Base-by-base conservation (phyloP, 1,140 invertebrate species). In the Lucilia sericata region DNA sequence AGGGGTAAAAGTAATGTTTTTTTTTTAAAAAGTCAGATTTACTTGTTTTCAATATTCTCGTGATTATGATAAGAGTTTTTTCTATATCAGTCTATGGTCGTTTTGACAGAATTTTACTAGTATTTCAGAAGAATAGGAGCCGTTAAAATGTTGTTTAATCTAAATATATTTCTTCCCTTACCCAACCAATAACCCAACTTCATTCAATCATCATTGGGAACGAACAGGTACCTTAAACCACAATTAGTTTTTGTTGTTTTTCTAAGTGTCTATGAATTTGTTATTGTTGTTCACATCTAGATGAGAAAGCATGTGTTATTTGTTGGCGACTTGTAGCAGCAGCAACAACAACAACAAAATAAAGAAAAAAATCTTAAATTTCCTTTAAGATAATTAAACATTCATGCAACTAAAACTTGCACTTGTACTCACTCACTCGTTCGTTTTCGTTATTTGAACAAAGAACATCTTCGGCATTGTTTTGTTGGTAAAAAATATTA, bases 351-450 rank as follows among this genome's bases (percentile, higher is more conserved):
- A 70, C 19, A 70, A 70, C 3, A 19, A 5, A 19, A 7, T 30
- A 30, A 30, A 30, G 25, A 70, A n/a, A 70, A 70, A 60, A 19
- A 49, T 80, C 76, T 80, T 80, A 49, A 49, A 80, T 80, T 80
- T 80, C 76, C 42, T 49, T 19, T 21, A 21, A 47, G 76, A 80
- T 49, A 80, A 49, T 76, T 76, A 76, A 76, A 76, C 34, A 14
- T 42, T 21, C 17, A 51, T 21, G 19, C 75, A 47, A 9, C n/a
- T n/a, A n/a, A n/a, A n/a, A n/a, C 75, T 42, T 21, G 7, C 74
- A 76, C 25, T 30, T 30, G 12, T 12, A 42, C 34, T 14, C 17
- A 5, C 51, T 55, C 65, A 25, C 10, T 70, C n/a, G n/a, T 65
- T 65, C 60, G 14, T 8, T 65, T 17, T 19, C 5, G n/a, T 19